A percentile compares a stretch with the other conserved stretches of the same genome.
phyloP scores from a whole-genome alignment of 1,140 invertebrate genomes.

The Cydia strobilella region DNA sequence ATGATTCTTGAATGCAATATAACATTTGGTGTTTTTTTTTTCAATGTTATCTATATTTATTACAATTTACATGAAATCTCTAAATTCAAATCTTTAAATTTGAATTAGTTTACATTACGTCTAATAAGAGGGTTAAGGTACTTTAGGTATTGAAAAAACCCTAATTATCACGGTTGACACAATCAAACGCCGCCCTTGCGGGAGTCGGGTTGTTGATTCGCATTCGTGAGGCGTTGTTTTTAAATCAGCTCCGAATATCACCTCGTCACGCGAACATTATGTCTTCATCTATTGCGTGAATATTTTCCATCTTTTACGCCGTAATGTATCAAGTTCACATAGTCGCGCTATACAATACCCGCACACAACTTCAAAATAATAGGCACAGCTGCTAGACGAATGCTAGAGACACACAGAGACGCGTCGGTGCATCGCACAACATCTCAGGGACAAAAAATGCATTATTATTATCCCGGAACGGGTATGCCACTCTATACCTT shows the following conservation, averaged over 20 bases:
- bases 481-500: conserved; percentile 51
- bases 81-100: no score
- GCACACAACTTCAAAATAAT: conserved; percentile 61
- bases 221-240: conserved; percentile 31
- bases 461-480: conserved; percentile 76
- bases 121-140: not conserved
- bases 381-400: conserved; percentile 73
- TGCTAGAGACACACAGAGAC: conserved; percentile 63
- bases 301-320: conserved; percentile 34
- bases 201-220: not conserved
- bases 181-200: conserved; percentile 3
- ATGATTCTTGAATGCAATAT: no score
- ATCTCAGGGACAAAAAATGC: conserved; percentile 72
- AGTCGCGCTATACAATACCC: conserved; percentile 40
- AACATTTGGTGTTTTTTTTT: no score
- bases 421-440: conserved; percentile 72
- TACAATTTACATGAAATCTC: no score
- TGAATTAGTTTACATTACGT: no score
- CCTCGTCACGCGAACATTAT: conserved; percentile 61
- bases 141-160: not conserved
- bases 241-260: conserved; percentile 52
- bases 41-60: no score
- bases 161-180: conserved; percentile 18
- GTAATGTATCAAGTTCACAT: conserved; percentile 49
- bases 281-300: conserved; percentile 46